Base-by-base conservation (phyloP, 2,888 invertebrate genomes). In the Mimumesa dahlbomi region DNA sequence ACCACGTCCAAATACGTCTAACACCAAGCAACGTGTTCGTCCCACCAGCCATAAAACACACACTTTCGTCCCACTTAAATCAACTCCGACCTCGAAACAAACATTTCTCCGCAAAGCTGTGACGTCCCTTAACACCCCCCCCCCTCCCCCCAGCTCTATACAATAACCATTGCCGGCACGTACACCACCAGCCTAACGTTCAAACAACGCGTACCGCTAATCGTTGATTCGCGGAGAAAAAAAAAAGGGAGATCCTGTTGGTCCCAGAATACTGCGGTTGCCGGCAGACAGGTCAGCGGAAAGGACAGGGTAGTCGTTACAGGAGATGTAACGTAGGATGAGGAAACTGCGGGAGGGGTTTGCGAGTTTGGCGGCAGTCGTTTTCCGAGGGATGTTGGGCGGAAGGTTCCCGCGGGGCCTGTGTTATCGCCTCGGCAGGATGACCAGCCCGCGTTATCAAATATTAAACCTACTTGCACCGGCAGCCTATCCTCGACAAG, bases 391-490 rank as follows among this genome's bases (percentile, higher is more conserved):
- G 85, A 87, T 86, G 86, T 85, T 85, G 86, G 85, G 75, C 82
- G 85, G 87, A 88, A 86, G 87, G 87, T 87, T 89, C 89, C 89
- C 88, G 88, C 84, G 89, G 87, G 89, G 88, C 85, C 85, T 84
- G 87, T 89, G 89, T 89, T 89, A 89, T 88, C 89, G 89, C 89
- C 89, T 89, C 85, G 87, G 83, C 87, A 89, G 89, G 89, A 89
- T 89, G 89, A 89, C 89, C 89, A 88, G 85, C 84, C 86, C 87
- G 86, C 87, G 86, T 76, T 86, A 89, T 89, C 86, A 89, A 89
- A 88, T 89, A 89, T 89, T 89, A 87, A 89, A 88, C 84, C 84
- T 87, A 87, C 89, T 89, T 89, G 88, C 88, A 89, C 85, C 83
- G 75, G 79, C 83, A 79, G 83, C 82, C 83, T 83, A 84, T 84